phyloP scores from a whole-genome alignment of 2,888 invertebrate genomes.

The Sphinx pinastri region DNA sequence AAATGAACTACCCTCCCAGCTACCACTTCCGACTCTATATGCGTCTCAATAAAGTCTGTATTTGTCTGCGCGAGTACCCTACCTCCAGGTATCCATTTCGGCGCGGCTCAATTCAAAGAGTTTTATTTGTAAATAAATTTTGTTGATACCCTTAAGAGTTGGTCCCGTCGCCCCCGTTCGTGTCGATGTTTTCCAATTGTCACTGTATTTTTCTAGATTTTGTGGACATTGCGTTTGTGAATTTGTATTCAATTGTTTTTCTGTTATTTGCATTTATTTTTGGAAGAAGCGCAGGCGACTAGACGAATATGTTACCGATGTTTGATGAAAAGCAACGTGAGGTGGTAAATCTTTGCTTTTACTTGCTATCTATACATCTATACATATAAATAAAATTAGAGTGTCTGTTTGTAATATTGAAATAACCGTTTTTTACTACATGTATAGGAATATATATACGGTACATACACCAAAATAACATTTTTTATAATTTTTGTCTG shows the following conservation, averaged over 20 bases:
- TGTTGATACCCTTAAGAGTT: constrained; percentile 27
- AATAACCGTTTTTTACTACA: too few species aligned
- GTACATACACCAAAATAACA: too few species aligned
- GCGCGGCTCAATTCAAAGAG: constrained; percentile 24
- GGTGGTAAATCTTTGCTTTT: too few species aligned
- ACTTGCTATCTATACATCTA: too few species aligned
- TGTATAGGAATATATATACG: too few species aligned
- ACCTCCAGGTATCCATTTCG: constrained; percentile 20
- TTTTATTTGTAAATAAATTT: constrained; percentile 32
- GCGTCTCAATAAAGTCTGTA: background rate
- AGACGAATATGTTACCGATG: too few species aligned
- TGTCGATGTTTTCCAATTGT: constrained; percentile 19
- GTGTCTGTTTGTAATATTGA: too few species aligned
- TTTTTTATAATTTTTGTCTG: too few species aligned
- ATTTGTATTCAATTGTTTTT: background rate
- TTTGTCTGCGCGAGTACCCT: background rate
- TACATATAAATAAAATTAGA: too few species aligned
- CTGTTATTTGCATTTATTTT: too few species aligned
- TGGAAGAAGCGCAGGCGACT: too few species aligned
- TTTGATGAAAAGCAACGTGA: too few species aligned
- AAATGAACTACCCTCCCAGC: constrained; percentile 1
- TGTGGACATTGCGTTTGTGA: background rate
- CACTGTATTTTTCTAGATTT: constrained; percentile 4
- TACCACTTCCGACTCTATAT: background rate
- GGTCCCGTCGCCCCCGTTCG: constrained; percentile 4